Evolutionary conservation across 2,797 vertebrate genomes (phyloP), one percentile per base, ranked within the genome.

Genomic region (Eutrigla gurnardus): DNA sequence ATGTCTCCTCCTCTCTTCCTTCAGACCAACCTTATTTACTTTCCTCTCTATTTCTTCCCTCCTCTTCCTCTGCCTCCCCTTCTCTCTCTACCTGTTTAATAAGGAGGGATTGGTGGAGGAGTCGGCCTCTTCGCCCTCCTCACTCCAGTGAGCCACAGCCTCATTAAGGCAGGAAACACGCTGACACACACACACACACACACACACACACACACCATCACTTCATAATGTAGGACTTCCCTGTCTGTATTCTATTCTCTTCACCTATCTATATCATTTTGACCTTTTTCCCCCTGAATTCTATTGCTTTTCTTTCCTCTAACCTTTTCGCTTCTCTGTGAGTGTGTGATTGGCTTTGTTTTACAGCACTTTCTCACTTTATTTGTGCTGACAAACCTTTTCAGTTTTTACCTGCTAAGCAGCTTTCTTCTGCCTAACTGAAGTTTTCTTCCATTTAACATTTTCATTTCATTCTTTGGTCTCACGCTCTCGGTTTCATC

Each of bases 101-200:
- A 82, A 78, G 70, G 47, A 74, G 60, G 46, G 53, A 65, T 32
- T 6, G 77, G 71, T 45, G 71, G 58, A 68, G 47, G 73, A 64
- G 65, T 64, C 25, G 32, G 57, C 65, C 71, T 77, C 37, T 17
- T 0, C 17, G 13, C 37, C 68, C 72, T 74, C 50, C 50, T 74
- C 67, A 53, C 69, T 75, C 69, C 76, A 11, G 73, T 70, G 73
- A 74, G 65, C 71, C 77, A 76, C 59, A 37, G 55, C 72, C 79
- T 88, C 75, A 86, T 89, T 88, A 83, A 70, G 36, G 67, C 35
- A 62, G 70, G 61, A 85, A 82, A 88, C 77, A 77, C 46, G 64
- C 81, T 81, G 74, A 82, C 80, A 78, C 81, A 72, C 78, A 62
- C 75, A 47, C 79, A 55, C 52, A 57, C 62, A 55, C 52, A 57